phyloP scores from a whole-genome alignment of 2,888 invertebrate species.

The Synergus itoensis region DNA sequence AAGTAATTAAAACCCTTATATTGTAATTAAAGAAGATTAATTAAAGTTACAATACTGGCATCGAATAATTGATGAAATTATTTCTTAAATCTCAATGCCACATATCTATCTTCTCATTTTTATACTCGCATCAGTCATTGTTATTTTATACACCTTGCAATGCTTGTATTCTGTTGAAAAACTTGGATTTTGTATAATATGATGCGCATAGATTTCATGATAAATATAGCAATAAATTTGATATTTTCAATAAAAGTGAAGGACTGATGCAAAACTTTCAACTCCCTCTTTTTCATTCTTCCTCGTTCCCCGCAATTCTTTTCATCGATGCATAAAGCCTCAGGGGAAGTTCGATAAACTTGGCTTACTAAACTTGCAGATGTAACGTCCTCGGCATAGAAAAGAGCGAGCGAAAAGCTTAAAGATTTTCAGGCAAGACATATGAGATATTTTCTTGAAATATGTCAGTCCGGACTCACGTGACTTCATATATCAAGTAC shows the following conservation, averaged over 20 bases:
- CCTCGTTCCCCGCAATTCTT: slow-evolving; percentile 6
- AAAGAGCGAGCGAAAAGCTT: slow-evolving; percentile 31
- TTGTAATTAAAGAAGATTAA: slow-evolving; percentile 17
- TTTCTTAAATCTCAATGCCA: not conserved
- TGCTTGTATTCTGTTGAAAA: not conserved
- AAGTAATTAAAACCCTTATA: slow-evolving; percentile 16
- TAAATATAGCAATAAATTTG: not conserved
- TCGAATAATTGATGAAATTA: slow-evolving; percentile 31
- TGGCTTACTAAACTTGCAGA: slow-evolving; percentile 38
- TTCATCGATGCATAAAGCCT: slow-evolving; percentile 22
- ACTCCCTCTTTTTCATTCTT: slow-evolving; percentile 35
- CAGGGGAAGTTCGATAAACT: slow-evolving; percentile 25
- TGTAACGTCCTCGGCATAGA: not conserved
- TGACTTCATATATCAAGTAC: not conserved
- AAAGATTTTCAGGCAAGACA: slow-evolving; percentile 15
- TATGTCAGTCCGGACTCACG: not conserved
- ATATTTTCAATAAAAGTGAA: not conserved
- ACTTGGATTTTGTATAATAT: slow-evolving; percentile 2
- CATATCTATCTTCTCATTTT: not conserved
- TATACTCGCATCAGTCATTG: not conserved
- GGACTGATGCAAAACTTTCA: slow-evolving; percentile 10
- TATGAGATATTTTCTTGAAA: slow-evolving; percentile 7
- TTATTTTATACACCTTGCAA: not conserved
- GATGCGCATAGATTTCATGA: not conserved
- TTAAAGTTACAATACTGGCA: slow-evolving; percentile 2